Evolutionary conservation across 2,797 vertebrate genomes (phyloP).

Genomic region (Scarus forsteni): DNA sequence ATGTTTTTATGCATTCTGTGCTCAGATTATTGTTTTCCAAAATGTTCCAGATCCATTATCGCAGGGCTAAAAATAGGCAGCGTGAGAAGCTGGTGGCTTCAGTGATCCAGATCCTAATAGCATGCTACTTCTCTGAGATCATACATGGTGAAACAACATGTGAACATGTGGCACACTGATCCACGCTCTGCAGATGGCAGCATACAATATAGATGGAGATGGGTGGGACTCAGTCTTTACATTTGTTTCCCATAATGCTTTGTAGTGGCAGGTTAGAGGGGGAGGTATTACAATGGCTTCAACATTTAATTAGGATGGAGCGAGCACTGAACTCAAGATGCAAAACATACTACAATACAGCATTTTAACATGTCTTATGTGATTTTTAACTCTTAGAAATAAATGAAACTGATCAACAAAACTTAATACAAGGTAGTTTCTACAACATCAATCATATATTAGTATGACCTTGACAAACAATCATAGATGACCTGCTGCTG

Average conservation of each 20-base stretch:
- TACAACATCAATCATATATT: too few species aligned
- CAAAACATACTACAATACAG: too few species aligned
- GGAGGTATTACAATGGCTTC: too few species aligned
- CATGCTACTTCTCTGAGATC: constrained; percentile 15
- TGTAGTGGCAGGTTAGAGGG: background rate
- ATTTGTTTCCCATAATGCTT: constrained; percentile 25
- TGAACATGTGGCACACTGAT: constrained; percentile 48
- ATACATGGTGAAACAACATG: constrained; percentile 32
- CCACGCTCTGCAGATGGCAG: constrained; percentile 57
- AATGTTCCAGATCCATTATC: constrained; percentile 49
- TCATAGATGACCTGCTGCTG: too few species aligned
- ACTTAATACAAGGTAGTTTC: too few species aligned
- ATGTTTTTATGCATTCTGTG: constrained; percentile 19
- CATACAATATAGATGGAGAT: constrained; percentile 67
- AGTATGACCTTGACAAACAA: too few species aligned
- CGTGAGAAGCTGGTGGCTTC: constrained; percentile 23
- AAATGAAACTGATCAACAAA: too few species aligned
- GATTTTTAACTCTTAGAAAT: too few species aligned
- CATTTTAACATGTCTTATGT: too few species aligned
- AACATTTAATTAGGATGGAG: too few species aligned
- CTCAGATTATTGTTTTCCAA: constrained; percentile 33
- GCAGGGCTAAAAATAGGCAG: constrained; percentile 46
- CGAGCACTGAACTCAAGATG: too few species aligned
- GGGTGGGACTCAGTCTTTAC: constrained; percentile 25
- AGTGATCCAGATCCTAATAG: background rate